Evolutionary conservation across 2,888 invertebrate genomes (phyloP).

Genomic region (Macropis europaea): DNA sequence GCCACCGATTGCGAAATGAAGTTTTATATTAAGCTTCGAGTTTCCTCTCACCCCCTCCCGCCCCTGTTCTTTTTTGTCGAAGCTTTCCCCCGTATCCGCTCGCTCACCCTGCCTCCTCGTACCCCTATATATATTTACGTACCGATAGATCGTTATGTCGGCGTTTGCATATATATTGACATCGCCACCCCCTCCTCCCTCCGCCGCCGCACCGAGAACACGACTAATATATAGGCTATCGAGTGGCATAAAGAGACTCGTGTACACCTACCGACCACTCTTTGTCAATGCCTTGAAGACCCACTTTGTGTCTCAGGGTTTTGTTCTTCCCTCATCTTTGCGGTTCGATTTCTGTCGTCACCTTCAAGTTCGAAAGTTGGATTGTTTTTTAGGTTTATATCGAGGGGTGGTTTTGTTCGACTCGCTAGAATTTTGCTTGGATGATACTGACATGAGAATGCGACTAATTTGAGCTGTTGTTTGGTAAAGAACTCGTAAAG

Average conservation of each 20-base stretch:
- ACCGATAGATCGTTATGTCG: conserved; percentile 79
- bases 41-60: conserved; percentile 29
- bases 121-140: conserved; percentile 76
- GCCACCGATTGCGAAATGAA: conserved; percentile 79
- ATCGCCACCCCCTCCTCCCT: conserved; percentile 71
- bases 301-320: neutral
- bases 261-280: conserved; percentile 4
- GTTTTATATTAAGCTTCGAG: conserved; percentile 79
- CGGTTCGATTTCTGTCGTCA: neutral
- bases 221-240: conserved; percentile 57
- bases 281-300: neutral
- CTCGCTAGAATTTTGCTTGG: too few species aligned
- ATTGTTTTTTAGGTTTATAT: too few species aligned
- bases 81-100: conserved; percentile 40
- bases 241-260: conserved; percentile 31
- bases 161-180: conserved; percentile 79
- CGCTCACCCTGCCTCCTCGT: conserved; percentile 42
- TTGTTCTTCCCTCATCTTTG: neutral
- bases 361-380: too few species aligned
- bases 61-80: conserved; percentile 55
- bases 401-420: too few species aligned
- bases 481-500: too few species aligned
- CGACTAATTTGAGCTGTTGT: too few species aligned
- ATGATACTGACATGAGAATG: too few species aligned
- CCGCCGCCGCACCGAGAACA: too few species aligned